Evolutionary conservation across 2,113 vertebrate species (phyloP), one percentile per base, ranked within the genome.

Genomic region (Crotophaga sulcirostris): DNA sequence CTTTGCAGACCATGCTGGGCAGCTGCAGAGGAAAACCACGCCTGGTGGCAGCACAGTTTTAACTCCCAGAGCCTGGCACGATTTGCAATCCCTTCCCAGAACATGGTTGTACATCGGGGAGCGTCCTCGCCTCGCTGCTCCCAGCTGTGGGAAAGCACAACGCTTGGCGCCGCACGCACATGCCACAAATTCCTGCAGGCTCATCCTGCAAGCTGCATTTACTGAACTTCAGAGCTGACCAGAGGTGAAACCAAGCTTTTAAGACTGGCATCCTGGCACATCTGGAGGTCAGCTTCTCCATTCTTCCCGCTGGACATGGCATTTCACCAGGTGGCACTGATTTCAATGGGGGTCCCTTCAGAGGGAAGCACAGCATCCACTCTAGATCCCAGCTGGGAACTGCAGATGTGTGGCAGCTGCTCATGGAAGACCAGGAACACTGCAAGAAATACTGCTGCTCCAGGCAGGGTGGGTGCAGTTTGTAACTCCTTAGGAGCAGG

Each of bases 231-330:
- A 55, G 55, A 24, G 40, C 12, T 26, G 42, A 70, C 33, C 2
- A 69, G 83, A 59, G 33, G 20, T 6, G 13, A 92, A 88, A 5
- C 16, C 44, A 56, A 87, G 36, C 34, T 62, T 38, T 63, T 34
- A 19, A 44, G 44, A 51, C 16, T 3, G n/a, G 25, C 31, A 51
- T 19, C 62, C 47, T 1, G 0, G 52, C 47, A 64, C 62, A 52
- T 19, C 59, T n/a, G 86, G 15, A 40, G 31, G 52, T 62, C 0
- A 1, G 56, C 66, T 68, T 49, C 63, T 47, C 1, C 0, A 36
- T 2, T 31, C 66, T 52, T 67, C 47, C 69, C 0, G 0, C 33
- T 1, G 1, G 31, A 34, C 2, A 3, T 2, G n/a, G 54, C 26
- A 16, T 40, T 80, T 80, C 45, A 73, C 16, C 40, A 31, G 47